Evolutionary conservation across 2,888 invertebrate genomes (phyloP), one percentile per base, ranked within the genome.

Genomic region (Xylophagus ater): DNA sequence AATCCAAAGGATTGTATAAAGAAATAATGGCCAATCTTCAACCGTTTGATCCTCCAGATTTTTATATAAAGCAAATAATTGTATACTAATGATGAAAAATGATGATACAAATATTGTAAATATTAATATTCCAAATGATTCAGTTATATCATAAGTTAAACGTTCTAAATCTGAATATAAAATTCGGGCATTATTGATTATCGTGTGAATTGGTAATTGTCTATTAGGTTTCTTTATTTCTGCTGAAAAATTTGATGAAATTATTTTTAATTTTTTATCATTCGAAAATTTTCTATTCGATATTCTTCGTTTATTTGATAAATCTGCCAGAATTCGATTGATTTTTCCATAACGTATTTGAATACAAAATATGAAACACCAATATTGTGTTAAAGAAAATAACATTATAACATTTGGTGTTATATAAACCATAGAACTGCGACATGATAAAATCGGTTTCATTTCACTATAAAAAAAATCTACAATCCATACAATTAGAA

Each of bases 31-130:
- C 2, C 24, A 13, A 25, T 30, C 15, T 19, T 31, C 20, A 12
- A 40, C 19, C 5, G 15, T 20, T 6, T 14, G 12, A 14, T 26
- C 28, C 14, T 40, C 40, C 26, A 40, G 19, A 13, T 26, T 19
- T 32, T 35, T 40, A 19, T 40, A 40, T n/a, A 40, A 31, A 14
- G 30, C 35, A 26, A 40, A 40, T 18, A 40, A 26, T 17, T 40
- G 40, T 14, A 40, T 40, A 19, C 40, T 40, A n/a, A 40, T 18
- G 10, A 40, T 35, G 18, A 40, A 26, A 31, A 40, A 40, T 8
- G 40, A 40, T 25, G 30, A 35, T 19, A 40, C 18, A 26, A 40
- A 40, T 24, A 34, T 26, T 6, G 31, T 25, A 28, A 40, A 12
- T 4, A 40, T 40, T n/a, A 40, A 20, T 5, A 32, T 20, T 3